A percentile compares a stretch with the other conserved stretches of the same genome.
phyloP scores from a whole-genome alignment of 2,797 vertebrate species.

The Prionace glauca region DNA sequence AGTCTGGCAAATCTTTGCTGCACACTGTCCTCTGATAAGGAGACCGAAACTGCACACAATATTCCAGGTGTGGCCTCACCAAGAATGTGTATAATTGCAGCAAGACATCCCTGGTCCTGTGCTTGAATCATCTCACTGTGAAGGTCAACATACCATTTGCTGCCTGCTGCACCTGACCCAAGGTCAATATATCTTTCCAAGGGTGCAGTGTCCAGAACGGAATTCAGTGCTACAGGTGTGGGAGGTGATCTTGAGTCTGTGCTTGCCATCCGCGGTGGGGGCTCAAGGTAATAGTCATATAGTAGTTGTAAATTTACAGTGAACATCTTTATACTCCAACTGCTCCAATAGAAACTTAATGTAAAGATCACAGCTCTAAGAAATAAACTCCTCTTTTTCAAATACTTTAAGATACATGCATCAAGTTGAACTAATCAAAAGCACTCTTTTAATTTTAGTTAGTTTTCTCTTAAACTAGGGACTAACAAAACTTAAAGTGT shows the following conservation, averaged over 20 bases:
- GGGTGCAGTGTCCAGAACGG: neutral
- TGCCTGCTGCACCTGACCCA: neutral
- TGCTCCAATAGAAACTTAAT: neutral
- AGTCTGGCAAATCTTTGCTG: no score
- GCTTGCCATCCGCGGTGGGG: no score
- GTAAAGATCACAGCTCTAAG: neutral
- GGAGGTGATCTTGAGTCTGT: no score
- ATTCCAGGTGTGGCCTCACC: no score
- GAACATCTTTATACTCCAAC: neutral
- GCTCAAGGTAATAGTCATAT: neutral
- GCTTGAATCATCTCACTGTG: no score
- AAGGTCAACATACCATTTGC: no score
- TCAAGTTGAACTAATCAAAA: neutral
- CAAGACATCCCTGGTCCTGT: no score
- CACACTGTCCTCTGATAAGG: no score
- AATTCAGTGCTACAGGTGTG: neutral
- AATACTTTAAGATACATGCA: neutral
- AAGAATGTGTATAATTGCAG: no score
- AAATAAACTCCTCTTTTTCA: neutral
- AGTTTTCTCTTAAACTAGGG: neutral
- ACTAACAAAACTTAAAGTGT: neutral
- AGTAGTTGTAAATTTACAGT: neutral
- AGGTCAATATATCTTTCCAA: neutral
- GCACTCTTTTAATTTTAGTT: neutral
- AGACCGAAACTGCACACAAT: no score